phyloP scores from a whole-genome alignment of 2,888 invertebrate species.

The Isoperla grammatica region DNA sequence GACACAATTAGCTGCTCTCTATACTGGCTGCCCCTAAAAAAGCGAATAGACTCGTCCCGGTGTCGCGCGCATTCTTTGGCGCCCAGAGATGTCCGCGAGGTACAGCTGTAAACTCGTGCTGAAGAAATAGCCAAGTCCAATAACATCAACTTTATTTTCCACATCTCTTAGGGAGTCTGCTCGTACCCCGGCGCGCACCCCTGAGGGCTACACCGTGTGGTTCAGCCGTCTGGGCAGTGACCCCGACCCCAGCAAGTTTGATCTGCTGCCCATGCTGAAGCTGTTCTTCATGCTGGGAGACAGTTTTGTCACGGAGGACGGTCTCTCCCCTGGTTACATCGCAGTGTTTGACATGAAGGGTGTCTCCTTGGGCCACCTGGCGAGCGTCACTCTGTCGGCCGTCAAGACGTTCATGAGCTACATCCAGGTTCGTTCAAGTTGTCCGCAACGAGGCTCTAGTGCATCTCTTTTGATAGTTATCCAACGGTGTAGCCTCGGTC shows the following conservation, averaged over 20 bases:
- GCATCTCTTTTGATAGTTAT: too few relatives aligned
- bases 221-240: conserved; percentile 36
- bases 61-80: too few relatives aligned
- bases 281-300: conserved; percentile 31
- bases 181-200: conserved; percentile 33
- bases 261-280: conserved; percentile 27
- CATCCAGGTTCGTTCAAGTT: conserved; percentile 37
- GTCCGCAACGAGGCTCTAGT: too few relatives aligned
- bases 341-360: conserved; percentile 38
- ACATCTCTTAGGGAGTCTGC: conserved; percentile 30
- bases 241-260: conserved; percentile 29
- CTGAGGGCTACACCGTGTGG: conserved; percentile 37
- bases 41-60: too few relatives aligned
- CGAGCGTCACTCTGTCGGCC: conserved; percentile 33
- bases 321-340: conserved; percentile 22
- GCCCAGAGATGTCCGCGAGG: too few relatives aligned
- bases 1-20: too few relatives aligned
- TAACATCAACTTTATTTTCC: too few relatives aligned
- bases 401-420: conserved; percentile 37
- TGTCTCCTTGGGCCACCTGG: conserved; percentile 35
- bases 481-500: too few relatives aligned
- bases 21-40: too few relatives aligned
- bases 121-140: too few relatives aligned
- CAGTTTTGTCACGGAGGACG: conserved; percentile 23
- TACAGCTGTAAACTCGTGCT: too few relatives aligned